These are phyloP conservation scores for Dendroctonus valens DNA, from an alignment of 1,140 invertebrate genomes.

Conservation along the genomic window DNA sequence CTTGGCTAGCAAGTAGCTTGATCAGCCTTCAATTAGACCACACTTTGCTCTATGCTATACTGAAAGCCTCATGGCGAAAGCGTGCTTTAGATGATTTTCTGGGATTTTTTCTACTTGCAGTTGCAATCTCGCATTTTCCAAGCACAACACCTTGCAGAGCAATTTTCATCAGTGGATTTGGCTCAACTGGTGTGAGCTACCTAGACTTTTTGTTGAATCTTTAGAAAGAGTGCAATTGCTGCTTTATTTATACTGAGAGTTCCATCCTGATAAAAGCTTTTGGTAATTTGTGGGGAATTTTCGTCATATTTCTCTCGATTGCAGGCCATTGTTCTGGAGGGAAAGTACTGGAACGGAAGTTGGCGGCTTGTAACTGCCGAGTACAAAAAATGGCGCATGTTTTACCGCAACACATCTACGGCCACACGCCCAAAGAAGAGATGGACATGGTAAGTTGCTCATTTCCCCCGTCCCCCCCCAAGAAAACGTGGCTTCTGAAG, in stretches of 20 bases:
- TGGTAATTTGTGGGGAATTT: background rate
- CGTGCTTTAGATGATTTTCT: too few species aligned
- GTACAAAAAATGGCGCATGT: slow-evolving; percentile 99
- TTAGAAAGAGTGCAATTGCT: too few species aligned
- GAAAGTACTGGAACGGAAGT: slow-evolving; percentile 99
- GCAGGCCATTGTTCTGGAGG: slow-evolving; percentile 91
- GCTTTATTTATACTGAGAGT: too few species aligned
- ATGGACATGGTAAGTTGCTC: slow-evolving; percentile 67
- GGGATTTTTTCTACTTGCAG: too few species aligned
- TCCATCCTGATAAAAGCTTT: background rate
- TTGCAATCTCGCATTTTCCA: too few species aligned
- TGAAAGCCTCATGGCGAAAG: too few species aligned
- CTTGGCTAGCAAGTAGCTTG: too few species aligned
- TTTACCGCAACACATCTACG: slow-evolving; percentile 83
- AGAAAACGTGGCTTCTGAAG: slow-evolving; percentile 6
- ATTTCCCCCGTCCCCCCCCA: slow-evolving; percentile 41
- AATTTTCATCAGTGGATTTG: background rate
- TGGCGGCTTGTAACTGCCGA: slow-evolving; percentile 96
- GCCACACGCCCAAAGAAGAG: slow-evolving; percentile 70
- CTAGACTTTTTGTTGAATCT: background rate
- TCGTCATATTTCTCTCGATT: slow-evolving; percentile 31
- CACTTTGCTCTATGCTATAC: too few species aligned
- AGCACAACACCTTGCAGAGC: too few species aligned
- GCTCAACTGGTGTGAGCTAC: background rate
- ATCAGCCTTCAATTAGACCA: too few species aligned